Evolutionary conservation across 1,140 invertebrate species (phyloP).

Genomic region (Musca vetustissima): DNA sequence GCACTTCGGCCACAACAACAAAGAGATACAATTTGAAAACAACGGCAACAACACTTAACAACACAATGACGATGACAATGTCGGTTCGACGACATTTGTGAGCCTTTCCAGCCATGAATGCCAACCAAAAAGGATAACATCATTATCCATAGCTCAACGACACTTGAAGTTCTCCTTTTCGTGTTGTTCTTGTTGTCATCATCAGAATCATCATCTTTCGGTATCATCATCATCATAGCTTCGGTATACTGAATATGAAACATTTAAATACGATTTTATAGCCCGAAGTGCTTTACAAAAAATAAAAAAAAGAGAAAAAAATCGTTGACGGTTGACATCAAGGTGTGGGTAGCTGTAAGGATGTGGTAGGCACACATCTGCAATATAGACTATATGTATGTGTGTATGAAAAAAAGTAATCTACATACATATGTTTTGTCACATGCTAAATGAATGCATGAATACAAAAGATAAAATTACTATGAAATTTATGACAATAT

Average conservation of each 20-base stretch:
- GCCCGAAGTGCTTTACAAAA: background rate
- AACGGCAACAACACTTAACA: conserved; percentile 12
- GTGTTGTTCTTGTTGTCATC: background rate
- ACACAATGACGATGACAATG: background rate
- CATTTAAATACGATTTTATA: conserved; percentile 29
- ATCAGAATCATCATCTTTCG: too few species aligned
- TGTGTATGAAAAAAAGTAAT: background rate
- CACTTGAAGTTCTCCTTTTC: conserved; percentile 24
- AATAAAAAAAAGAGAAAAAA: background rate
- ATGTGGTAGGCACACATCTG: too few species aligned
- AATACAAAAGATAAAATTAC: conserved; percentile 15
- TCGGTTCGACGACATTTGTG: conserved; percentile 30
- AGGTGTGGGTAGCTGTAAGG: too few species aligned
- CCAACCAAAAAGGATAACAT: conserved; percentile 25
- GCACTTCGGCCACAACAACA: conserved; percentile 24
- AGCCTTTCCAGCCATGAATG: conserved; percentile 18
- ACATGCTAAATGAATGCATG: background rate
- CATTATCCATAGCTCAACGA: conserved; percentile 30
- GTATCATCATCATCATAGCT: background rate
- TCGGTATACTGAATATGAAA: conserved; percentile 21
- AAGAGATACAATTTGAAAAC: background rate
- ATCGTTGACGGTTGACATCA: too few species aligned
- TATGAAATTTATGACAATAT: conserved; percentile 15
- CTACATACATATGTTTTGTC: too few species aligned
- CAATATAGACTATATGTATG: background rate